phyloP scores from a whole-genome alignment of 92 coral and sea anemone species.

The Bergia sp. region DNA sequence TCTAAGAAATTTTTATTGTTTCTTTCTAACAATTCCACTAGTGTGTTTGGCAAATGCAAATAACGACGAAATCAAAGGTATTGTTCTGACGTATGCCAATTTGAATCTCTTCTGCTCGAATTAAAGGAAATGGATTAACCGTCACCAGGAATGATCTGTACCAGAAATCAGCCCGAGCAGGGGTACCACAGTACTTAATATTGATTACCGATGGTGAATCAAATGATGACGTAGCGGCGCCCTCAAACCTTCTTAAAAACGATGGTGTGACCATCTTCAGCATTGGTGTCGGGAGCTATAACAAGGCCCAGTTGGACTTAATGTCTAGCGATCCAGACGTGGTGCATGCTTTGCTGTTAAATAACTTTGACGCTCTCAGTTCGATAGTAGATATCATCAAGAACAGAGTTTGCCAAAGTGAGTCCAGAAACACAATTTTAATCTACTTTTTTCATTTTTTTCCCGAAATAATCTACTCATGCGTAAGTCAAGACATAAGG shows the following conservation, averaged over 20 bases:
- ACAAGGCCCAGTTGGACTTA: neutral
- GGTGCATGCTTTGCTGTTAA: slow-evolving; percentile 1
- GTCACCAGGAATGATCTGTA: slow-evolving; percentile 3
- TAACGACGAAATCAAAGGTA: neutral
- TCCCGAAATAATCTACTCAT: too few relatives aligned
- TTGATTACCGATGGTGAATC: slow-evolving; percentile 16
- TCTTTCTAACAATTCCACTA: neutral
- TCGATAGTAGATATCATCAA: slow-evolving; percentile 3
- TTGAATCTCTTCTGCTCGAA: neutral
- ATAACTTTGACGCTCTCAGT: neutral
- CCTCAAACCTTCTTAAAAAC: slow-evolving; percentile 19
- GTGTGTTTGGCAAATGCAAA: neutral
- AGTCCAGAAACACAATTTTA: neutral
- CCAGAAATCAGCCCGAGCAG: slow-evolving; percentile 22
- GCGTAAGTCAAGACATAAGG: too few relatives aligned
- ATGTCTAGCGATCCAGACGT: slow-evolving; percentile 24
- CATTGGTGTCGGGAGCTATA: slow-evolving; percentile 8
- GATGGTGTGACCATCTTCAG: slow-evolving; percentile 24
- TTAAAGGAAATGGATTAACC: neutral
- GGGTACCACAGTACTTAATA: neutral
- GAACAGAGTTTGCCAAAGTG: slow-evolving; percentile 24
- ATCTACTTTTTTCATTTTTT: neutral
- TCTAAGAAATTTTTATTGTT: too few relatives aligned
- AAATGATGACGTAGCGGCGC: neutral
- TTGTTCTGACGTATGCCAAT: neutral